Evolutionary conservation across 2,113 vertebrate species (phyloP).

Genomic region (Charadrius vociferus): DNA sequence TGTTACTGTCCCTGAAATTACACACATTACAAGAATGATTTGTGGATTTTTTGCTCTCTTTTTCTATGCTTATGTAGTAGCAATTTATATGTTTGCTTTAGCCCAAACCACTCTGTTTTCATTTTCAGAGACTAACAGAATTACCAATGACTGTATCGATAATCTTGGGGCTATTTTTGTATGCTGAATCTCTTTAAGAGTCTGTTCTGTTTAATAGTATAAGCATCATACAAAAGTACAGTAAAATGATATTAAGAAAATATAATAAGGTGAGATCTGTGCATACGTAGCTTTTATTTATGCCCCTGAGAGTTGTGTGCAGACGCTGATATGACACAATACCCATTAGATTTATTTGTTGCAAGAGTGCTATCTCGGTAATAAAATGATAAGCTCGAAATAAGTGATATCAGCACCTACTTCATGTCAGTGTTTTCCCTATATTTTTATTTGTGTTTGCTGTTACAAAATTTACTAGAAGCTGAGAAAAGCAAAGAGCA

Average conservation of each 20-base stretch:
- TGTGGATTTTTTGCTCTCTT: background rate
- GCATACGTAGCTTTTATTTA: background rate
- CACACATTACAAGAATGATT: background rate
- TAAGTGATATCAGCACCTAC: background rate
- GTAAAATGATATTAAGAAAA: slow-evolving; percentile 16
- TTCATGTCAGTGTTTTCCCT: background rate
- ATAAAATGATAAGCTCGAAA: background rate
- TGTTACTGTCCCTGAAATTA: background rate
- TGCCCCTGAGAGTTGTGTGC: background rate
- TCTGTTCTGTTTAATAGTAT: background rate
- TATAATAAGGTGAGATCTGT: background rate
- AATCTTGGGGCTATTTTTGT: slow-evolving; percentile 1
- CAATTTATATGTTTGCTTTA: background rate
- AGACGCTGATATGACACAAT: background rate
- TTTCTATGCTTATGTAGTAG: background rate
- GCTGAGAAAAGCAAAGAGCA: background rate
- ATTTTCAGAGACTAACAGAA: slow-evolving; percentile 27
- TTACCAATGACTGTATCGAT: background rate
- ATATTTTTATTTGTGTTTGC: background rate
- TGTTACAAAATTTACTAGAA: background rate
- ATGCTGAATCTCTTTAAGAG: background rate
- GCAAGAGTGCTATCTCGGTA: background rate
- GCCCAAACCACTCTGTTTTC: background rate
- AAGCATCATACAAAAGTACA: background rate
- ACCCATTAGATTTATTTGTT: background rate